A percentile compares a stretch with the other conserved stretches of the same genome.
Conservation (phyloP, 2,888 invertebrate genomes). For the Hypomecis atomaria region DNA sequence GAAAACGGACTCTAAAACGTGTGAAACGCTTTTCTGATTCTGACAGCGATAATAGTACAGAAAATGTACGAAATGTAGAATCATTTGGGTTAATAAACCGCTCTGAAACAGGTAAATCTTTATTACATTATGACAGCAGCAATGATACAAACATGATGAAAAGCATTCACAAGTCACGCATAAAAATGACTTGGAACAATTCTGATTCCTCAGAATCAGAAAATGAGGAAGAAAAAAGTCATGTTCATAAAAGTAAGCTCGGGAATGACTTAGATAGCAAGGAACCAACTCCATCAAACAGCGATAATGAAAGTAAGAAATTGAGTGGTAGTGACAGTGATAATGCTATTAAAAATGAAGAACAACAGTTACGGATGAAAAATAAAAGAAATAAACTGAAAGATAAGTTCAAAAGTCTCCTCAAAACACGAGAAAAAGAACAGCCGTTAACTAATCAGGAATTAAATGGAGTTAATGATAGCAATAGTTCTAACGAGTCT, state of each 20-base stretch:
- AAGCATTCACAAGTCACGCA: constrained; percentile 43
- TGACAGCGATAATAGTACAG: constrained; percentile 62
- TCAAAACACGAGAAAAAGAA: constrained; percentile 52
- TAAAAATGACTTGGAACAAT: constrained; percentile 30
- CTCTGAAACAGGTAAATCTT: constrained; percentile 7
- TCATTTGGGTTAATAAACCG: background rate
- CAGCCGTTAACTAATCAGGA: constrained; percentile 30
- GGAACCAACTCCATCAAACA: background rate
- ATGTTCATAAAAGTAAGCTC: background rate
- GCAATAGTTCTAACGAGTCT: constrained; percentile 44
- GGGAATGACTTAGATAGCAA: background rate
- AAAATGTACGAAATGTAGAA: constrained; percentile 4
- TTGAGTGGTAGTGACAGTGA: constrained; percentile 29
- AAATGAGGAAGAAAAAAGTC: background rate
- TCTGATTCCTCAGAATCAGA: constrained; percentile 41
- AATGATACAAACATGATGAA: constrained; percentile 36
- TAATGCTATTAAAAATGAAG: constrained; percentile 47
- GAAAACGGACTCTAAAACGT: constrained; percentile 51
- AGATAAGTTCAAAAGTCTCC: constrained; percentile 67
- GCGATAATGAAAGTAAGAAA: background rate
- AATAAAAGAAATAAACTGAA: constrained; percentile 65
- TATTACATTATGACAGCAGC: constrained; percentile 17
- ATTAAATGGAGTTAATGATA: constrained; percentile 31
- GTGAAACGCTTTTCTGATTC: constrained; percentile 60
- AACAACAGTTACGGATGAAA: constrained; percentile 61